phyloP scores from a whole-genome alignment of 2,888 invertebrate genomes.

The Temnothorax ravouxi region DNA sequence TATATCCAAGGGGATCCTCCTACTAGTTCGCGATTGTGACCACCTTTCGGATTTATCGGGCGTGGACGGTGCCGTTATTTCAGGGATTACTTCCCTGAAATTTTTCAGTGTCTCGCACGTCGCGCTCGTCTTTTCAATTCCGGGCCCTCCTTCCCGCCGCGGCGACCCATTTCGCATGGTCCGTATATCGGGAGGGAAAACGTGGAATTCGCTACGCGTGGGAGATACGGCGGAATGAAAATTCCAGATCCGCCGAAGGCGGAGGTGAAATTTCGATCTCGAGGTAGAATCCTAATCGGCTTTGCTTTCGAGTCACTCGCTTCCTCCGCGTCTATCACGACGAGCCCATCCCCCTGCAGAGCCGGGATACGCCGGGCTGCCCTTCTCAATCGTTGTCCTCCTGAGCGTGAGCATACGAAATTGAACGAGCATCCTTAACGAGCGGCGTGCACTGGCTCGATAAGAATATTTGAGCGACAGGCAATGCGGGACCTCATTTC shows the following conservation, averaged over 20 bases:
- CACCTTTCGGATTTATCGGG: slow-evolving; percentile 76
- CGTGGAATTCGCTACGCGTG: slow-evolving; percentile 44
- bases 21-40: slow-evolving; percentile 63
- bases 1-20: slow-evolving; percentile 70
- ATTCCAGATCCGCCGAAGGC: slow-evolving; percentile 61
- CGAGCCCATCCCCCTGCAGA: slow-evolving; percentile 40
- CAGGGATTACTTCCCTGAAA: slow-evolving; percentile 71
- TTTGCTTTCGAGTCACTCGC: slow-evolving; percentile 67
- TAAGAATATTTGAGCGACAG: slow-evolving; percentile 74
- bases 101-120: slow-evolving; percentile 70
- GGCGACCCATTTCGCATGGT: background rate
- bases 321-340: background rate
- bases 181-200: slow-evolving; percentile 49
- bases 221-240: slow-evolving; percentile 42
- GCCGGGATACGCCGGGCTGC: slow-evolving; percentile 17
- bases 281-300: slow-evolving; percentile 73
- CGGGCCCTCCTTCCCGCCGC: background rate
- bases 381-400: slow-evolving; percentile 59
- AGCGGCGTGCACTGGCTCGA: slow-evolving; percentile 74
- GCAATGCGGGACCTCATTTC: slow-evolving; percentile 62
- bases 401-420: slow-evolving; percentile 73
- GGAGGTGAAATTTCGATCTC: slow-evolving; percentile 71
- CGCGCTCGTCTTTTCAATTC: background rate
- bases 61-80: slow-evolving; percentile 76
- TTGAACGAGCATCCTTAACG: slow-evolving; percentile 73